These are phyloP conservation scores for Enteromius fasciolatus DNA, from an alignment of 2,797 vertebrate species.

Conservation along the genomic window DNA sequence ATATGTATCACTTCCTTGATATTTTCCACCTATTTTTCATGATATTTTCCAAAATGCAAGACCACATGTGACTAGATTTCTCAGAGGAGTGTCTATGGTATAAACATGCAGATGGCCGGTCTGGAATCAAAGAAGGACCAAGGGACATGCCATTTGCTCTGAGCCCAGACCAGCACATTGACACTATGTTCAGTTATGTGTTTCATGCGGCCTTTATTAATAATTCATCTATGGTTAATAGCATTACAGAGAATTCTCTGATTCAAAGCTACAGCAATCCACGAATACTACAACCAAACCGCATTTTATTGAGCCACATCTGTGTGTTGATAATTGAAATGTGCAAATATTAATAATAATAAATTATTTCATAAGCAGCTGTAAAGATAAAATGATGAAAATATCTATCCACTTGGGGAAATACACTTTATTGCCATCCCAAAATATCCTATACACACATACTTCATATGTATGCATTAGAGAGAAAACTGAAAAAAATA, in stretches of 20 bases:
- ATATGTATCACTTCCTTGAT: background rate
- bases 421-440: background rate
- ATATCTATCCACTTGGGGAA: background rate
- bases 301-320: background rate
- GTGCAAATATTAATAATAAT: background rate
- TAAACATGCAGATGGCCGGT: constrained; percentile 36
- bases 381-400: background rate
- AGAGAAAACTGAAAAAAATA: background rate
- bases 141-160: constrained; percentile 50
- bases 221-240: constrained; percentile 29
- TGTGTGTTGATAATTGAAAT: background rate
- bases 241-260: background rate
- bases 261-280: background rate
- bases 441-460: background rate
- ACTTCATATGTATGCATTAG: background rate
- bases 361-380: background rate
- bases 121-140: constrained; percentile 45
- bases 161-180: constrained; percentile 42
- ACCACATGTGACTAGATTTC: background rate
- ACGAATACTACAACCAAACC: background rate
- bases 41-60: constrained; percentile 4
- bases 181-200: constrained; percentile 40
- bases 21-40: background rate
- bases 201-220: constrained; percentile 24
- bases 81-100: constrained; percentile 28